Evolutionary conservation across 1,140 invertebrate genomes (phyloP).

Genomic region (Calycopis cecrops): DNA sequence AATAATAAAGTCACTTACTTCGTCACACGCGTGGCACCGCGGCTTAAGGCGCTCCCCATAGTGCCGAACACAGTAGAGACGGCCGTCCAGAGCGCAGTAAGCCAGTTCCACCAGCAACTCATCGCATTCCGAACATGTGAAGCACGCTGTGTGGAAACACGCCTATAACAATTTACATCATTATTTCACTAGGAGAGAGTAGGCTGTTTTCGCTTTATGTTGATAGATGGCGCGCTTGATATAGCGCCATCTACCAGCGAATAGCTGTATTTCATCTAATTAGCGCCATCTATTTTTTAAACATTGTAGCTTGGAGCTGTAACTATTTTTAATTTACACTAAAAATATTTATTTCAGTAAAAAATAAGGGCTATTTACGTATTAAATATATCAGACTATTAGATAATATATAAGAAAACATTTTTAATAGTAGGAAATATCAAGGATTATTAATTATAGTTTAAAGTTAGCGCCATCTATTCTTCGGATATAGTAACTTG

Average conservation of each 20-base stretch:
- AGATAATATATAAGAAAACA: too few species aligned
- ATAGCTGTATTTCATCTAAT: background rate
- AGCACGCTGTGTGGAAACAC: conserved; percentile 92
- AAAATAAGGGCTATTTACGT: too few species aligned
- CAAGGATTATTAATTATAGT: too few species aligned
- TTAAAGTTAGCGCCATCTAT: too few species aligned
- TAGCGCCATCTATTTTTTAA: background rate
- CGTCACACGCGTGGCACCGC: conserved; percentile 94
- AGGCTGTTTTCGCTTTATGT: background rate
- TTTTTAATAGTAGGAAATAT: too few species aligned
- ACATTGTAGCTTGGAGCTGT: background rate
- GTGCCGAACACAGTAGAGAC: conserved; percentile 93
- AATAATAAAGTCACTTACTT: conserved; percentile 80
- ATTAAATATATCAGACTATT: too few species aligned
- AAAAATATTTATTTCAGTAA: too few species aligned
- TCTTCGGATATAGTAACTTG: background rate
- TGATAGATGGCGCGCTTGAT: conserved; percentile 21
- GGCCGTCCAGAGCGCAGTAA: conserved; percentile 92
- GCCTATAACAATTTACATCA: conserved; percentile 44
- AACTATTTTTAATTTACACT: too few species aligned
- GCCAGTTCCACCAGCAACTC: conserved; percentile 94
- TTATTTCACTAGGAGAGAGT: background rate
- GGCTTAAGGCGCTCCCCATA: conserved; percentile 95
- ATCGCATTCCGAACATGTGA: conserved; percentile 88
- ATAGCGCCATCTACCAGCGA: conserved; percentile 1